phyloP scores from a whole-genome alignment of 2,113 vertebrate species.

The Channa maculata region DNA sequence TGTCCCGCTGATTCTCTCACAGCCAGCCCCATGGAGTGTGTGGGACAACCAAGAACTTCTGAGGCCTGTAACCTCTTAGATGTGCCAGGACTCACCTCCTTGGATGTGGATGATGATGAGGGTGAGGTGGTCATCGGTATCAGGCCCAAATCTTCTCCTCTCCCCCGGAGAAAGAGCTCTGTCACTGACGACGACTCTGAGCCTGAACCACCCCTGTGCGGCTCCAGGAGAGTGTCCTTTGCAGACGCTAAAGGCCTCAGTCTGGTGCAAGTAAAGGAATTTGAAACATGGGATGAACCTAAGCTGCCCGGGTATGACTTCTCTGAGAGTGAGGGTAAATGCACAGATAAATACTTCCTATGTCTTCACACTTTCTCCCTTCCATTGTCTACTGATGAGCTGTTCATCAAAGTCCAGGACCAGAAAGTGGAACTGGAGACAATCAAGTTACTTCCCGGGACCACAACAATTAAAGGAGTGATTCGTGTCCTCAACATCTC shows the following conservation, averaged over 20 bases:
- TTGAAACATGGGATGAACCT: constrained; percentile 86
- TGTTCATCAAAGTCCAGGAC: constrained; percentile 83
- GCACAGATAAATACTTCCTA: constrained; percentile 86
- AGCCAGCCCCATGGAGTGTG: constrained; percentile 90
- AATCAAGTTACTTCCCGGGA: constrained; percentile 84
- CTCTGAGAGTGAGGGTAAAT: constrained; percentile 70
- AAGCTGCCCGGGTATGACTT: constrained; percentile 55
- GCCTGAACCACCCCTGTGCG: constrained; percentile 55
- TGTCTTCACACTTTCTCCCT: constrained; percentile 82
- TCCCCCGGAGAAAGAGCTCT: constrained; percentile 76
- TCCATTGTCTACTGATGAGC: constrained; percentile 83
- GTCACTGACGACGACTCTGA: constrained; percentile 72
- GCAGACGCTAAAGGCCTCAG: constrained; percentile 92
- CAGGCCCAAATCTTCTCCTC: constrained; percentile 80
- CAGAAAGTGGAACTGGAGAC: constrained; percentile 90
- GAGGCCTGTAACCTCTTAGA: constrained; percentile 68
- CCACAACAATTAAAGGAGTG: constrained; percentile 87
- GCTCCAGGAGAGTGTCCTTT: constrained; percentile 92
- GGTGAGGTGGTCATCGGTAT: constrained; percentile 66
- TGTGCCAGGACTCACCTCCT: constrained; percentile 51
- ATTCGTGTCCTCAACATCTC: constrained; percentile 93
- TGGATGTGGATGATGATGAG: constrained; percentile 76
- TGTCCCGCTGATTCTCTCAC: constrained; percentile 79
- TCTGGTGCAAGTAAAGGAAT: constrained; percentile 94
- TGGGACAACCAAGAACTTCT: constrained; percentile 77